A percentile compares a stretch with the other conserved stretches of the same genome.
phyloP scores from a whole-genome alignment of 2,113 vertebrate species.

The Canis aureus region DNA sequence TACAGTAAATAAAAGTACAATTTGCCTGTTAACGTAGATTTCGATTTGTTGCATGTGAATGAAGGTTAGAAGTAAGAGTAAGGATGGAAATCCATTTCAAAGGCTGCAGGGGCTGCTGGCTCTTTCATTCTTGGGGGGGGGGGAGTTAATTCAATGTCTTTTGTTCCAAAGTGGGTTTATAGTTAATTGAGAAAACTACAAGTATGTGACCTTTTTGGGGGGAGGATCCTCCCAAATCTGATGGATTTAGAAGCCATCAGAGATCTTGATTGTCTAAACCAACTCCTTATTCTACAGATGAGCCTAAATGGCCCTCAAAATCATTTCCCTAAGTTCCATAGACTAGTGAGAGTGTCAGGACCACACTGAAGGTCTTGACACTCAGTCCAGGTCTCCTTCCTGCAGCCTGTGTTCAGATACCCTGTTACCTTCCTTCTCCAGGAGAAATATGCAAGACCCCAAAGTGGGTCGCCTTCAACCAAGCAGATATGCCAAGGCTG shows the following conservation, averaged over 20 bases:
- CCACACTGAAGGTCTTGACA: not conserved
- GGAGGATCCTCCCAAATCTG: not conserved
- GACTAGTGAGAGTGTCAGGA: not conserved
- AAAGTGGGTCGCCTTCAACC: not conserved
- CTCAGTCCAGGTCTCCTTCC: not conserved
- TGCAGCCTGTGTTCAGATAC: not conserved
- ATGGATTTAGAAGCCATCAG: not conserved
- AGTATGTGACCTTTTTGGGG: not conserved
- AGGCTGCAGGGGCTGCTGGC: slow-evolving; percentile 40
- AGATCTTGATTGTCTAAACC: not conserved
- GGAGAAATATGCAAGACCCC: not conserved
- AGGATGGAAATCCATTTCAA: slow-evolving; percentile 67
- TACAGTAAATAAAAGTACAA: slow-evolving; percentile 88
- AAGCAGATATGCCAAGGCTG: not conserved
- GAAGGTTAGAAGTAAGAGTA: slow-evolving; percentile 75
- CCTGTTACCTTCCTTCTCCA: not conserved
- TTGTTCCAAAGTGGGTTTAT: not conserved
- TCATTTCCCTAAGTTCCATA: not conserved
- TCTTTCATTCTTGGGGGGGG: slow-evolving; percentile 11
- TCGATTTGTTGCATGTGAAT: slow-evolving; percentile 79
- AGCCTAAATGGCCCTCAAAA: not conserved
- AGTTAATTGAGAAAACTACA: slow-evolving; percentile 55
- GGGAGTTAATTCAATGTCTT: slow-evolving; percentile 13
- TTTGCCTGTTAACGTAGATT: slow-evolving; percentile 82
- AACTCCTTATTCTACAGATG: not conserved